Evolutionary conservation across 2,888 invertebrate species (phyloP).

Genomic region (Aromia moschata): DNA sequence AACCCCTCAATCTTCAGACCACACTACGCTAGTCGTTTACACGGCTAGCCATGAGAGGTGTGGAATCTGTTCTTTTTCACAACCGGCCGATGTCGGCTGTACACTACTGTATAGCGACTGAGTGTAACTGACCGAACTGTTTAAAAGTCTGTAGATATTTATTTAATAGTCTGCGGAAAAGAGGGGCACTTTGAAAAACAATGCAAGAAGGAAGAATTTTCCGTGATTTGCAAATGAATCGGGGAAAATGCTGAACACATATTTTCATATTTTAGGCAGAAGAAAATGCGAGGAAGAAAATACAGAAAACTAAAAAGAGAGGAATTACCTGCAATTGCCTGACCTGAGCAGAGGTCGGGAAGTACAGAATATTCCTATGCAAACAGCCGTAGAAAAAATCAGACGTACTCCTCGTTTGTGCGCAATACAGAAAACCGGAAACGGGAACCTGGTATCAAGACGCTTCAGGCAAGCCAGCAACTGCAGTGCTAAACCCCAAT

Average conservation of each 20-base stretch:
- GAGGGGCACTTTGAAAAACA: not conserved
- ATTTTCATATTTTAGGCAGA: not conserved
- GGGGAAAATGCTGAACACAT: not conserved
- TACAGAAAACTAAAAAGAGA: not conserved
- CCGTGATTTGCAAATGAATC: not conserved
- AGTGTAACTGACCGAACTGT: not conserved
- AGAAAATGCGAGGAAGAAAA: not conserved
- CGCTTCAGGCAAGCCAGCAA: not conserved
- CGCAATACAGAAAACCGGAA: not conserved
- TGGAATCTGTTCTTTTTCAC: no score
- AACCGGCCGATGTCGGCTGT: no score
- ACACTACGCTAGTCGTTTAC: no score
- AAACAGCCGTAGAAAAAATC: not conserved
- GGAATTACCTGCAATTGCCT: not conserved
- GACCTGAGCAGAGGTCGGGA: not conserved
- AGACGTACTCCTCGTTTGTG: not conserved
- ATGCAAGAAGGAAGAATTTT: not conserved
- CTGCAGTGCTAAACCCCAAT: not conserved
- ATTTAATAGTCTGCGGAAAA: not conserved
- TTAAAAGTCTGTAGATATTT: not conserved
- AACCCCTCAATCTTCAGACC: no score
- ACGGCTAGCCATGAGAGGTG: no score
- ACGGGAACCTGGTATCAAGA: not conserved
- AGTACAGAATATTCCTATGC: not conserved
- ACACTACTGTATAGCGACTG: no score